Evolutionary conservation across 2,797 vertebrate genomes (phyloP), one percentile per base, ranked within the genome.

Genomic region (Pseudotriccus pelzelni): DNA sequence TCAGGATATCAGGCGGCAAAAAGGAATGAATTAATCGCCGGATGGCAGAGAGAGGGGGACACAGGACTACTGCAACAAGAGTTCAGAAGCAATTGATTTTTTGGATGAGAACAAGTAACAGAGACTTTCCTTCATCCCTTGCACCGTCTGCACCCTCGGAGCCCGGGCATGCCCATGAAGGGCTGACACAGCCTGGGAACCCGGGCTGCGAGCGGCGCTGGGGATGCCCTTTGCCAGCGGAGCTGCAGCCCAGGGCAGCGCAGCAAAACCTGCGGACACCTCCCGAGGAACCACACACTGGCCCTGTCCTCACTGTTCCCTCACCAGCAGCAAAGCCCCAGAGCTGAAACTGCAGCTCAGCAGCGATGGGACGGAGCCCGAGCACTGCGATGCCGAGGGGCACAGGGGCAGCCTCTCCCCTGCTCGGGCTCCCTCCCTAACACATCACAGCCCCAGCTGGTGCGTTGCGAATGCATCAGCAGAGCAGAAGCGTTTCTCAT

Each of bases 21-120:
- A 73, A 34, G 27, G 81, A 85, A 89, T 27, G 12, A 79, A 92
- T 68, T 90, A 68, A 82, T 59, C 1, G 0, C 83, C 75, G 88
- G 53, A 43, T 0, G 0, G 0, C 1, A 0, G 50, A 79, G 60
- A 75, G 62, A 81, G n/a, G 6, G 11, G 20, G 30, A 76, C 53
- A 10, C 64, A 89, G 67, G 56, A 64, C 72, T 85, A 15, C 68
- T 6, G 58, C 83, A 87, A 68, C 27, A 30, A 56, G 70, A 89
- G 72, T 62, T 87, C 60, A 47, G 63, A 90, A 91, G 81, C 64
- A 59, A 70, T 58, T 84, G 75, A 58, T 67, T 89, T 94, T 94
- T 87, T 10, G 28, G 49, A n/a, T 0, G 11, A 77, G 81, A 84
- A 74, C 78, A 87, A 87, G 21, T 50, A 84, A 80, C 86, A 87